These are phyloP conservation scores for Micromys minutus DNA, from an alignment of 2,113 vertebrate genomes.

Conservation along the genomic window DNA sequence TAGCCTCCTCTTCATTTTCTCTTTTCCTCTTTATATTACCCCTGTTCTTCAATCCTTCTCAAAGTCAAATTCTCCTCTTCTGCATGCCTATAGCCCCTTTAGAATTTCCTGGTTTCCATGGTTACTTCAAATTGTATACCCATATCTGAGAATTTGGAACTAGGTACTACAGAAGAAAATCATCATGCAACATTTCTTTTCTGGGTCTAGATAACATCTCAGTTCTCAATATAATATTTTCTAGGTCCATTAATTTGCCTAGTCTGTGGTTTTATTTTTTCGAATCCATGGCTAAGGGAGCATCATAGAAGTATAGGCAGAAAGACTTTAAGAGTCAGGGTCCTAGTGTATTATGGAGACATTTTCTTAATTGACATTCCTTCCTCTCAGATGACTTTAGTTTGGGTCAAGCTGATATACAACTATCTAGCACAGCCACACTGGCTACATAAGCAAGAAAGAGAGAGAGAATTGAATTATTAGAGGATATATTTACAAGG, in stretches of 20 bases:
- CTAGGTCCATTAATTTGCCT: neutral
- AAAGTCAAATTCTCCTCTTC: neutral
- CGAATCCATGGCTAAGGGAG: neutral
- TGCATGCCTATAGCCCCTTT: neutral
- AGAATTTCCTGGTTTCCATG: neutral
- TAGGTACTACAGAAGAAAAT: neutral
- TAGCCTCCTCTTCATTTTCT: neutral
- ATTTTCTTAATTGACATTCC: neutral
- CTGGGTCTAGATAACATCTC: neutral
- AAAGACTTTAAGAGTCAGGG: neutral
- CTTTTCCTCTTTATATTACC: neutral
- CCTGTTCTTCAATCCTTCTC: neutral
- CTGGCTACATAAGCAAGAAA: neutral
- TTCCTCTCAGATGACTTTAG: neutral
- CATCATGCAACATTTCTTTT: neutral
- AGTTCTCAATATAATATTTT: neutral
- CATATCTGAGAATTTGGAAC: neutral
- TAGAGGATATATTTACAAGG: neutral
- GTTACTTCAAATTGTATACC: neutral
- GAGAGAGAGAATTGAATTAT: neutral
- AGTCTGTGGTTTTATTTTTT: neutral
- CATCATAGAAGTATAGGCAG: neutral
- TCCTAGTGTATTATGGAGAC: neutral
- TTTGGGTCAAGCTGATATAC: neutral
- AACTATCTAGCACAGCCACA: neutral